Base-by-base conservation (phyloP, 2,888 invertebrate species). In the Drosophila anceps region DNA sequence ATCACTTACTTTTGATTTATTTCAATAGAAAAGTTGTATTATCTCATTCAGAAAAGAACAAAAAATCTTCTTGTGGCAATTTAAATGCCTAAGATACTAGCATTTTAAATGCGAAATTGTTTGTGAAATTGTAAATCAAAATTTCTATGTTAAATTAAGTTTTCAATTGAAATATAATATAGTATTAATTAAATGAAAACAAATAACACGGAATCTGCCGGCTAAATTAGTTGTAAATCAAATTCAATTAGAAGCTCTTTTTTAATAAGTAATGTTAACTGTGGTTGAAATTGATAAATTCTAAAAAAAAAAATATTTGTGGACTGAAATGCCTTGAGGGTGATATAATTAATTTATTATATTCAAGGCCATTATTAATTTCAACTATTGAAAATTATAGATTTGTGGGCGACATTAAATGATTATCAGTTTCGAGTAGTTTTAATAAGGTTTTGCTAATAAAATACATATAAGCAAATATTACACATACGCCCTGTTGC, bases 401-500 rank as follows among this genome's bases (percentile, higher is more conserved):
- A 31, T 31, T 48, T 50, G 50, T 50, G 50, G 50, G 50, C 31
- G 31, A 50, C 18, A 33, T 18, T 50, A 18, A 24, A 29, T 46
- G 31, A 48, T 27, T 29, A 48, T 48, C 18, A 10, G n/a, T 29
- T 48, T 31, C 31, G 18, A 18, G 18, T 9, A 4, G 27, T 27
- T 48, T 29, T 18, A 31, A 29, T 29, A n/a, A 29, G 12, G 48
- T 48, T 31, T 31, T 12, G 12, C 50, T 13, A n/a, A 15, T 29
- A 10, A 10, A 15, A 31, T n/a, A 18, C 7, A 33, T 8, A 8
- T 12, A 13, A 50, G 13, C 7, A 31, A 50, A 71, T 60, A 78
- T 82, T 82, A 71, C 84, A 44, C 81, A 82, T 81, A 73, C 80
- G 88, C 82, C 67, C 70, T 61, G 84, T 82, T 70, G 70, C 37